phyloP scores from a whole-genome alignment of 2,113 vertebrate species.

The Nycticebus coucang region DNA sequence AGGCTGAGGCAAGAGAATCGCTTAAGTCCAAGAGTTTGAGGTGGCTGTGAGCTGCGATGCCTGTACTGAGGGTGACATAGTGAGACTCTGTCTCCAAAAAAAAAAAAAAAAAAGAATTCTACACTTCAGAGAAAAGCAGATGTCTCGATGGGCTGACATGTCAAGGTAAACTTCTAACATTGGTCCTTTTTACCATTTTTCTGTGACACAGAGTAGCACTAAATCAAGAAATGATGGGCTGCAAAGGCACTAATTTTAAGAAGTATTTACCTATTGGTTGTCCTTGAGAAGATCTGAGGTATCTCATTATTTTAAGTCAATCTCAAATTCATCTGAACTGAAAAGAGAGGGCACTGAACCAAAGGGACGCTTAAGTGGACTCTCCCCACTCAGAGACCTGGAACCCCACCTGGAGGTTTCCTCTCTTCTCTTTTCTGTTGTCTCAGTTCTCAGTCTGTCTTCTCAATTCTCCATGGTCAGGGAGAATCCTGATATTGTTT shows the following conservation, averaged over 20 bases:
- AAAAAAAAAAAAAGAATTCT: background rate
- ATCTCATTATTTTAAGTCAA: background rate
- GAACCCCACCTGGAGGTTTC: background rate
- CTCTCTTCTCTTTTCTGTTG: background rate
- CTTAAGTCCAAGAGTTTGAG: too few relatives aligned
- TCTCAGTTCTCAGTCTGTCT: background rate
- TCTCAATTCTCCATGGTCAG: background rate
- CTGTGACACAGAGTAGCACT: background rate
- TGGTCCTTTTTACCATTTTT: background rate
- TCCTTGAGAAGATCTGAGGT: slow-evolving; percentile 21
- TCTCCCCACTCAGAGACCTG: background rate
- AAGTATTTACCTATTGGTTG: background rate
- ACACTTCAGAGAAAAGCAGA: background rate
- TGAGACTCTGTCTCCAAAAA: too few relatives aligned
- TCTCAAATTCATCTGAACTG: background rate
- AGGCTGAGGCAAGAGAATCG: too few relatives aligned
- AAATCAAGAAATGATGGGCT: background rate
- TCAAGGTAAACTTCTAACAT: background rate
- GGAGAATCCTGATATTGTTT: background rate
- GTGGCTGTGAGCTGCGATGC: too few relatives aligned
- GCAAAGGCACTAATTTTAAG: background rate
- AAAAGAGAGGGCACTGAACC: background rate
- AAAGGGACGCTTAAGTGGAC: background rate
- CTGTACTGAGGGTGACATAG: too few relatives aligned
- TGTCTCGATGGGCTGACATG: background rate